These are phyloP conservation scores for Megalonaias nervosa DNA, from an alignment of 1,140 invertebrate genomes.

Conservation along the genomic window DNA sequence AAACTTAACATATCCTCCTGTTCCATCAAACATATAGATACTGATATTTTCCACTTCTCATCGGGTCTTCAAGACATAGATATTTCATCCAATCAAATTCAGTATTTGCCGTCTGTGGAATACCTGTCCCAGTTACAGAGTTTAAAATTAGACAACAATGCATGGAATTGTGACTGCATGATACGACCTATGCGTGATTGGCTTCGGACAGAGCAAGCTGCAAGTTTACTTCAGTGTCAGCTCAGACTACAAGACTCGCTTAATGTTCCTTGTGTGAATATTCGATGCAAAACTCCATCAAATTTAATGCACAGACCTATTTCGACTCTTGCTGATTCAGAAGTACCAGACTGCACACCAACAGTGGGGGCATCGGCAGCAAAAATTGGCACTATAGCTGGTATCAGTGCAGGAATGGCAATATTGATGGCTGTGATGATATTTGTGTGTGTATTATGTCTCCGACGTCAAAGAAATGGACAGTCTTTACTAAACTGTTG, in stretches of 20 bases:
- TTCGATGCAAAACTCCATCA: background rate
- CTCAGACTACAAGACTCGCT: background rate
- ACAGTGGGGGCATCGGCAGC: no score
- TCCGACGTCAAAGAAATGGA: no score
- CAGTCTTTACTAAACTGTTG: no score
- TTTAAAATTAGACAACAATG: constrained; percentile 27
- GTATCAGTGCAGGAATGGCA: no score
- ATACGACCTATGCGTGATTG: constrained; percentile 32
- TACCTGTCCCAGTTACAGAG: background rate
- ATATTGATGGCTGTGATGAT: no score
- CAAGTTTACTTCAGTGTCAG: background rate
- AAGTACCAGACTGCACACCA: no score
- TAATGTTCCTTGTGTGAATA: background rate
- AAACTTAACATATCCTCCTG: constrained; percentile 25
- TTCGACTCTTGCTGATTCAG: background rate
- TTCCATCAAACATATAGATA: background rate
- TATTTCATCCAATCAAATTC: constrained; percentile 23
- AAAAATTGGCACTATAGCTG: no score
- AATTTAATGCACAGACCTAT: background rate
- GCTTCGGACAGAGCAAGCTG: constrained; percentile 6
- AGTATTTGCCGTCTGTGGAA: constrained; percentile 3
- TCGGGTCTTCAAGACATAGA: constrained; percentile 14
- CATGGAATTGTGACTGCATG: constrained; percentile 38
- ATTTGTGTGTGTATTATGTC: no score
- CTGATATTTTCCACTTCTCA: constrained; percentile 5